Conservation (phyloP, 2,888 invertebrate genomes). For the Eubasilissa splendida region DNA sequence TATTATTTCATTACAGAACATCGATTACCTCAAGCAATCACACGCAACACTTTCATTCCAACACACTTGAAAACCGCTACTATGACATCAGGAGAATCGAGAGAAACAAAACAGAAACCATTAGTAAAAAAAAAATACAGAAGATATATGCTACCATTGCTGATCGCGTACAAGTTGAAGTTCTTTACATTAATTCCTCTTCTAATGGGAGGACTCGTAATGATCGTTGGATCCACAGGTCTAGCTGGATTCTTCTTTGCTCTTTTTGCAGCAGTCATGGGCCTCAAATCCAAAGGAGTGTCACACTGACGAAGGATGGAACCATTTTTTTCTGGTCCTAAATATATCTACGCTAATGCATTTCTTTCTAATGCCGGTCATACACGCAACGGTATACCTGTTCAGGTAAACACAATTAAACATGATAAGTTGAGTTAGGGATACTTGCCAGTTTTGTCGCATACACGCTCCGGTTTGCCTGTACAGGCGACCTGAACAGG, state of each 20-base stretch:
- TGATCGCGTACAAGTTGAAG: conserved; percentile 88
- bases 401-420: too few relatives aligned
- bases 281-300: conserved; percentile 69
- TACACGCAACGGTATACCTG: too few relatives aligned
- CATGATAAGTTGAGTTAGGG: too few relatives aligned
- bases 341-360: too few relatives aligned
- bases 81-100: not conserved
- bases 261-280: conserved; percentile 87
- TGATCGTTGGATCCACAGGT: conserved; percentile 85
- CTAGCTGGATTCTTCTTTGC: conserved; percentile 92
- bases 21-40: not conserved
- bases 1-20: conserved; percentile 16
- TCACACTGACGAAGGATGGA: not conserved
- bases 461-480: too few relatives aligned
- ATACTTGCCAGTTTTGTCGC: too few relatives aligned
- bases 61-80: not conserved
- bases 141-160: conserved; percentile 81
- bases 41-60: not conserved
- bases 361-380: too few relatives aligned
- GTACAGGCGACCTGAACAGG: too few relatives aligned
- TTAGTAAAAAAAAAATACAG: conserved; percentile 76
- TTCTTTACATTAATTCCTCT: conserved; percentile 85
- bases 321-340: too few relatives aligned
- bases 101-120: conserved; percentile 60
- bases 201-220: conserved; percentile 79